Conservation (phyloP, 35 echinoderm and acorn worm genomes). For the Diadema setosum region DNA sequence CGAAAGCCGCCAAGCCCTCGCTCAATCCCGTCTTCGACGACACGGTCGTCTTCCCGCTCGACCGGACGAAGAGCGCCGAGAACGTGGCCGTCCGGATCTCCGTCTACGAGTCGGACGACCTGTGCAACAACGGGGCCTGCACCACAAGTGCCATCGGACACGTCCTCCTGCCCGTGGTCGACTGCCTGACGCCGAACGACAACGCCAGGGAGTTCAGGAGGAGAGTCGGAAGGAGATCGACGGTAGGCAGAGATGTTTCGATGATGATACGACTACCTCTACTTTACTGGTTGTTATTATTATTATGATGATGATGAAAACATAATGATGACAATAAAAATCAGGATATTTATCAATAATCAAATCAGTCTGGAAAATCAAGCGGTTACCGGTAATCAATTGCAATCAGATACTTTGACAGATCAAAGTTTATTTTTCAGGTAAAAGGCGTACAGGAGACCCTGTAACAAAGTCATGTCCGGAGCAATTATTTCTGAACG, state of each 20-base stretch:
- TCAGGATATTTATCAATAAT: no score
- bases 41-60: constrained; percentile 32
- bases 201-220: neutral
- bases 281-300: no score
- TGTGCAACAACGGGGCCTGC: constrained; percentile 9
- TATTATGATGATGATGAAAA: no score
- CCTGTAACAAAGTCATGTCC: no score
- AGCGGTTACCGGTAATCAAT: no score
- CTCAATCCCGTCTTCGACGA: constrained; percentile 59
- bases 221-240: neutral
- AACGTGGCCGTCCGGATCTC: constrained; percentile 41
- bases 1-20: constrained; percentile 33
- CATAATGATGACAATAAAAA: no score
- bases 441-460: no score
- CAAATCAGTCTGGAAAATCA: no score
- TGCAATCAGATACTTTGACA: no score
- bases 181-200: constrained; percentile 27
- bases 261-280: neutral
- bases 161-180: constrained; percentile 23
- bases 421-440: no score
- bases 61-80: constrained; percentile 36
- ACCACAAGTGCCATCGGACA: constrained; percentile 49
- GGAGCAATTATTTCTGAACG: no score
- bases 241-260: neutral
- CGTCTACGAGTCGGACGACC: constrained; percentile 44